Base-by-base conservation (phyloP, 2,888 invertebrate species). In the Geotrupes spiniger region DNA sequence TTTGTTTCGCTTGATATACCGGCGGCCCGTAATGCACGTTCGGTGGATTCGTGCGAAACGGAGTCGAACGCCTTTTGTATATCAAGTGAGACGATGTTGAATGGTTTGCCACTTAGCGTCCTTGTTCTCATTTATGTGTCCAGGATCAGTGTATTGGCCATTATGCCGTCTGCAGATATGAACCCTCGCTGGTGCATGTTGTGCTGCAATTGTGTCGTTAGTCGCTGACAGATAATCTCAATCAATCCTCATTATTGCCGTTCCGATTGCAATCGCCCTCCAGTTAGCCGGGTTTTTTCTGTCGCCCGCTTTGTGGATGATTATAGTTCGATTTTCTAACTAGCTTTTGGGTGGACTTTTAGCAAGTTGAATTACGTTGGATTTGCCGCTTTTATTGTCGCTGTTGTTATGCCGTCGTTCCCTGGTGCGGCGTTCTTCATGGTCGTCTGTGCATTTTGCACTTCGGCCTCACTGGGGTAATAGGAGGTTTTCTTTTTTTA, bases 1-100 rank as follows among this genome's bases (percentile, higher is more conserved):
- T 60, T 54, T 12, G 71, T 61, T 1, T 41, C 52, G 15, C 15
- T 31, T 1, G 66, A 69, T 16, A 72, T 48, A 4, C 69, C 71
- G 9, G 53, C 41, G 5, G 54, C 48, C 16, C 49, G 17, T 21
- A 74, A 59, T 4, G 65, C 60, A 2, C 59, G 53, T 2, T 26
- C 3, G 10, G 70, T 51, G 4, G 57, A 46, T 5, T 42, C 2
- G 21, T 57, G 59, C 0, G 54, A 51, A 1, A 59, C 53, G 0
- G 56, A 63, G 51, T 74, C 73, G 52, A 70, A 74, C 1, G 72
- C 74, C 56, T 72, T 74, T 4, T 68, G 58, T 10, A 73, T 63
- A 51, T 74, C 73, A 1, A 74, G 58, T 14, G 69, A 63, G 1
- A 63, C 66, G 4, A 71, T 41, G 40, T 70, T 70, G 15, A 66